These are phyloP conservation scores for Otis tarda DNA, from an alignment of 2,113 vertebrate genomes.

Conservation along the genomic window DNA sequence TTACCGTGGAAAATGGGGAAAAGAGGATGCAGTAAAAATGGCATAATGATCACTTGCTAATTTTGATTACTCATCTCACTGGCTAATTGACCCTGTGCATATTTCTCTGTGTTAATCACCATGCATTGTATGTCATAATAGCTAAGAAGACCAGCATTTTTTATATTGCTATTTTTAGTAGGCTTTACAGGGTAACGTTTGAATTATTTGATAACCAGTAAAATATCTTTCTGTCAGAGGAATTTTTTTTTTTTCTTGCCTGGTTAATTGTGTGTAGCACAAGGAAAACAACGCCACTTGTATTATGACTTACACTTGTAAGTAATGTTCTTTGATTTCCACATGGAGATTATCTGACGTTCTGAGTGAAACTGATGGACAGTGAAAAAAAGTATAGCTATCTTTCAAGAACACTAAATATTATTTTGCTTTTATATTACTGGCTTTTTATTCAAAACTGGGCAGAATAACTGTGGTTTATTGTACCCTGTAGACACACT, in stretches of 20 bases:
- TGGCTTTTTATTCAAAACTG: background rate
- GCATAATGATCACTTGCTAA: slow-evolving; percentile 49
- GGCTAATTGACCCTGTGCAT: slow-evolving; percentile 6
- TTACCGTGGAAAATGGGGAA: background rate
- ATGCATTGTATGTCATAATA: slow-evolving; percentile 33
- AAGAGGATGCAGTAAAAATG: slow-evolving; percentile 24
- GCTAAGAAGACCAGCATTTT: background rate
- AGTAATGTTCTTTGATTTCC: background rate
- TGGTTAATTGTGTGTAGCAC: background rate
- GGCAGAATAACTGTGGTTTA: background rate
- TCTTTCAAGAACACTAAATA: background rate
- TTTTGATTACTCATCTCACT: background rate
- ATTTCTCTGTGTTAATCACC: slow-evolving; percentile 41
- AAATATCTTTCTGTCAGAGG: background rate
- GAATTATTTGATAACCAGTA: background rate
- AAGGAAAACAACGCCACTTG: background rate
- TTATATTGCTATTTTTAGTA: background rate
- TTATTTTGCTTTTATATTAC: background rate
- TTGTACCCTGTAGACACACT: background rate
- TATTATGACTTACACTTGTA: background rate
- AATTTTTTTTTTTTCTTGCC: background rate
- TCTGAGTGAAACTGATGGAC: background rate
- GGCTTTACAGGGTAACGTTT: background rate
- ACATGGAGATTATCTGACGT: background rate
- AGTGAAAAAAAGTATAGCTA: background rate